Evolutionary conservation across 2,797 vertebrate species (phyloP).

Genomic region (Mormyrops boulengeri): DNA sequence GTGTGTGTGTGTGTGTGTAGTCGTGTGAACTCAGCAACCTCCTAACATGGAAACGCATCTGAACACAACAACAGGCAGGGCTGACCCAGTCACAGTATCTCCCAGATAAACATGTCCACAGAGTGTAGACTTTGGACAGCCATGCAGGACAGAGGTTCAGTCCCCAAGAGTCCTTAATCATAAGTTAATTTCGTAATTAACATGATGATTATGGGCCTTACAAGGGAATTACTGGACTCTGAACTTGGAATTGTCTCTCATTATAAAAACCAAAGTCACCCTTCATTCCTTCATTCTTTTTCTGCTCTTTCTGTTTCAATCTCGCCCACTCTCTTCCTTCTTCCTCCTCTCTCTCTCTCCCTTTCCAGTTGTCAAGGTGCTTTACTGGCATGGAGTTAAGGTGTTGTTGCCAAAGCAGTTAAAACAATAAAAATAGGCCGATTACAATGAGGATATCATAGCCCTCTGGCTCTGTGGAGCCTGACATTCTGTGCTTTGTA

Average conservation of each 20-base stretch:
- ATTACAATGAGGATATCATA: background rate
- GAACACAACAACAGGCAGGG: slow-evolving; percentile 20
- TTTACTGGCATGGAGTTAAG: background rate
- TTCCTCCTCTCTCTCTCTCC: slow-evolving; percentile 4
- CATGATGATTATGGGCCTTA: slow-evolving; percentile 46
- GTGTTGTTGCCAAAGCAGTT: background rate
- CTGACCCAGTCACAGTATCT: slow-evolving; percentile 30
- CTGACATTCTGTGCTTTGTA: background rate
- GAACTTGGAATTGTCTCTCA: slow-evolving; percentile 42
- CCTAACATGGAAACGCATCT: slow-evolving; percentile 40
- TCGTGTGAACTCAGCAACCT: slow-evolving; percentile 9
- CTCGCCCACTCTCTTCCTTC: slow-evolving; percentile 8
- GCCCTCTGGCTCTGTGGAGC: background rate
- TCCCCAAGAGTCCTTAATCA: slow-evolving; percentile 53
- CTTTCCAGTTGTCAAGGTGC: background rate
- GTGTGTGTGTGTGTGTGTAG: background rate
- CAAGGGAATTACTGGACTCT: slow-evolving; percentile 43
- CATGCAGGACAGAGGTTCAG: slow-evolving; percentile 58
- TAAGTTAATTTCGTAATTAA: slow-evolving; percentile 63
- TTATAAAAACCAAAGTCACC: slow-evolving; percentile 52
- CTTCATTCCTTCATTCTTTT: slow-evolving; percentile 23
- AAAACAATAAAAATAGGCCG: background rate
- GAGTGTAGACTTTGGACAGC: slow-evolving; percentile 33
- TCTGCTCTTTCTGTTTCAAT: background rate
- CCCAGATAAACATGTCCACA: slow-evolving; percentile 26